Conservation (phyloP, 2,797 vertebrate genomes). For the Fundulus diaphanus region DNA sequence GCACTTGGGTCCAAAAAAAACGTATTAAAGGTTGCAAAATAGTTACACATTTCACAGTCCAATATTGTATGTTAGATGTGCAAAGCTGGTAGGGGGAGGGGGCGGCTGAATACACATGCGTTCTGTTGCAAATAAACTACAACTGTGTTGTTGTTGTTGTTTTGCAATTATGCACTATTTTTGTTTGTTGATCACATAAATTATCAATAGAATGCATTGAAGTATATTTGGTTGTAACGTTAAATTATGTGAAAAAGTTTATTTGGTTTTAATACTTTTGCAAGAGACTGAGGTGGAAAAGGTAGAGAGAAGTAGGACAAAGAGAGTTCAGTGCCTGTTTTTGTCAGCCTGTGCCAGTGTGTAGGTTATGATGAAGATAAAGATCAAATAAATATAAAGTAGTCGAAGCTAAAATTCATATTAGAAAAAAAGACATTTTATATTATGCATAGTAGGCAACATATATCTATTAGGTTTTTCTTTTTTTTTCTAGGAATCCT, state of each 20-base stretch:
- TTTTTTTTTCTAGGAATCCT: too few relatives aligned
- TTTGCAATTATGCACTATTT: background rate
- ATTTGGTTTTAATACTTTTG: background rate
- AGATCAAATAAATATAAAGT: constrained; percentile 32
- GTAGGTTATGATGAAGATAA: background rate
- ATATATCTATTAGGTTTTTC: too few relatives aligned
- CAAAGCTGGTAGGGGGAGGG: background rate
- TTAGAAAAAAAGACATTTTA: too few relatives aligned
- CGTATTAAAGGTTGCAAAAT: too few relatives aligned
- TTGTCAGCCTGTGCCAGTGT: constrained; percentile 9
- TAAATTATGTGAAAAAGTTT: background rate
- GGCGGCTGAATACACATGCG: background rate
- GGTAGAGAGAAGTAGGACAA: background rate
- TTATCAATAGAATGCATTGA: background rate
- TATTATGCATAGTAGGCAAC: too few relatives aligned
- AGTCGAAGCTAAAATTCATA: too few relatives aligned
- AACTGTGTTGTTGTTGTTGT: background rate
- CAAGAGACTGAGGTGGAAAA: background rate
- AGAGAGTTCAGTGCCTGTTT: background rate
- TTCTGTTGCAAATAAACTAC: background rate
- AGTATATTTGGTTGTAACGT: background rate
- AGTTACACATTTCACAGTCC: background rate
- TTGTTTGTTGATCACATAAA: background rate
- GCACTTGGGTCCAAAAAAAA: too few relatives aligned
- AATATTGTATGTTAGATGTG: background rate